These are phyloP conservation scores for Muricea muricata DNA, from an alignment of 92 coral and sea anemone species.

Conservation along the genomic window DNA sequence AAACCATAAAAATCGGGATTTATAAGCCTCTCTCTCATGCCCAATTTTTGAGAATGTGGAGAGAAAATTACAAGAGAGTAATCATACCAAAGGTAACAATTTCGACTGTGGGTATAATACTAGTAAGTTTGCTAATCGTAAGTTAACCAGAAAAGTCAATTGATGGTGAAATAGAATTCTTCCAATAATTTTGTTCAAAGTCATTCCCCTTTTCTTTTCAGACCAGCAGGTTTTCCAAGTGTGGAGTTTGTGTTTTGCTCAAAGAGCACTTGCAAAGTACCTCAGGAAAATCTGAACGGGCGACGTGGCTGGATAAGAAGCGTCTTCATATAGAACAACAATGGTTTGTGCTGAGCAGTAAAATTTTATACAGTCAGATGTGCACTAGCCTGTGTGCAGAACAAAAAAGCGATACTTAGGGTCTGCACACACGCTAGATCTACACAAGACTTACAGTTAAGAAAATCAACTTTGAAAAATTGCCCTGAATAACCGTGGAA, in stretches of 20 bases:
- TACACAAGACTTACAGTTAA: too few relatives aligned
- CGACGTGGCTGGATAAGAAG: constrained; percentile 52
- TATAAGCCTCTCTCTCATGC: constrained; percentile 23
- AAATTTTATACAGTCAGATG: neutral
- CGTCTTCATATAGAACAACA: constrained; percentile 63
- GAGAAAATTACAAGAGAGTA: neutral
- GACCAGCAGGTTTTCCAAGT: constrained; percentile 55
- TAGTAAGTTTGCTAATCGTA: too few relatives aligned
- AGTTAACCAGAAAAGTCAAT: too few relatives aligned
- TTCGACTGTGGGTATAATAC: too few relatives aligned
- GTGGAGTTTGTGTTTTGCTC: constrained; percentile 54
- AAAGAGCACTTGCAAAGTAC: constrained; percentile 28
- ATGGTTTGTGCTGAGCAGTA: constrained; percentile 40
- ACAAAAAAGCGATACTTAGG: too few relatives aligned
- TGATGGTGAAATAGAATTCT: too few relatives aligned
- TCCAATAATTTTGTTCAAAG: neutral
- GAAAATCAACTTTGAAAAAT: too few relatives aligned
- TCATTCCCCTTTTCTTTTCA: neutral
- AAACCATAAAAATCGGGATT: neutral
- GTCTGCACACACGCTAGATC: too few relatives aligned
- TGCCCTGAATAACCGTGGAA: too few relatives aligned
- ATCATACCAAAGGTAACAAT: constrained; percentile 40
- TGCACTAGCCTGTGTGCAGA: too few relatives aligned
- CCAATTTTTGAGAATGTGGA: constrained; percentile 43
- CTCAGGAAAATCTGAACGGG: constrained; percentile 23